Conservation (phyloP, 1,140 invertebrate species). For the Berghia stephanieae region DNA sequence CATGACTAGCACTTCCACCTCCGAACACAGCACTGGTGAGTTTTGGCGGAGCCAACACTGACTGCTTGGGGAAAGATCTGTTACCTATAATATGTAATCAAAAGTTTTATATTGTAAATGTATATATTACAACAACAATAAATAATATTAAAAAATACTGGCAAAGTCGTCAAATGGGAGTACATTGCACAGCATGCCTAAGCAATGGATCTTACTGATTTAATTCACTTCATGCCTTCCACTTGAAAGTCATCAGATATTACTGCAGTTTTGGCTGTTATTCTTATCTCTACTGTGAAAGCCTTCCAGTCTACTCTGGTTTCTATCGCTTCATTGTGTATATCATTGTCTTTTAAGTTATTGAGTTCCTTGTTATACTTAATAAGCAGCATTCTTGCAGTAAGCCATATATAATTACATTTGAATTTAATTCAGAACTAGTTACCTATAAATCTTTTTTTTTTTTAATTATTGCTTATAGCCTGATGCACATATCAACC, state of each 20-base stretch:
- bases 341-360: too few species aligned
- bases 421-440: neutral
- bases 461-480: neutral
- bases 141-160: neutral
- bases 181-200: slow-evolving; percentile 39
- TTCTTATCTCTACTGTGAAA: slow-evolving; percentile 35
- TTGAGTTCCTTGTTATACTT: too few species aligned
- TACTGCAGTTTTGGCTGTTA: slow-evolving; percentile 29
- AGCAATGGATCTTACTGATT: too few species aligned
- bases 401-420: too few species aligned
- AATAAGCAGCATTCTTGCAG: too few species aligned
- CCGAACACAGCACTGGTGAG: slow-evolving; percentile 3
- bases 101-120: neutral
- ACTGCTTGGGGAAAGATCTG: neutral
- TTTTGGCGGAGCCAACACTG: neutral
- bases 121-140: neutral
- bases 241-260: too few species aligned
- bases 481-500: neutral
- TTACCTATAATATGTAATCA: neutral
- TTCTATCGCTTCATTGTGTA: too few species aligned
- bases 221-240: too few species aligned
- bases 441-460: neutral
- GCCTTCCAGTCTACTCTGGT: neutral
- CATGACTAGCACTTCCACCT: neutral
- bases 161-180: slow-evolving; percentile 26